These are phyloP conservation scores for Archivesica marissinica DNA, from an alignment of 1,140 invertebrate genomes.

Conservation along the genomic window DNA sequence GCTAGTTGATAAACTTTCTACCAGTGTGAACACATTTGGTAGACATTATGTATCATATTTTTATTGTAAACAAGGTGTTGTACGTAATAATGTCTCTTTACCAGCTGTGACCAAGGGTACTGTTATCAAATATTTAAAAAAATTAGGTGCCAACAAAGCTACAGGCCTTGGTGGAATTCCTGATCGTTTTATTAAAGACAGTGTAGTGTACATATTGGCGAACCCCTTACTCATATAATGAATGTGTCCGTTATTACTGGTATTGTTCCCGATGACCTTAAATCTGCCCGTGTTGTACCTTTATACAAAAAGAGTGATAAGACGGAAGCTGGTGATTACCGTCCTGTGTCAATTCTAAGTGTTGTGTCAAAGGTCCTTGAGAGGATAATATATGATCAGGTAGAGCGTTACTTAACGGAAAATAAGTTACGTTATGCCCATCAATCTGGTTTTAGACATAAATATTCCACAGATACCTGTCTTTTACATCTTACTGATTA, in stretches of 20 bases:
- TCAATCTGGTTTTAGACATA: too few relatives aligned
- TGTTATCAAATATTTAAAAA: conserved; percentile 23
- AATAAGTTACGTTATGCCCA: too few relatives aligned
- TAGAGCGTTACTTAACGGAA: too few relatives aligned
- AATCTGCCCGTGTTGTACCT: conserved; percentile 38
- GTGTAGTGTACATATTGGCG: conserved; percentile 10
- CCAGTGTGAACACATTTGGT: background rate
- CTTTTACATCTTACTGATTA: too few relatives aligned
- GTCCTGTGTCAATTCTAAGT: conserved; percentile 45
- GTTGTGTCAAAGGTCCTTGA: conserved; percentile 28
- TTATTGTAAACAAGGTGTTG: too few relatives aligned
- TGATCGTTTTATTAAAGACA: conserved; percentile 14
- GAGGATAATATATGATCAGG: too few relatives aligned
- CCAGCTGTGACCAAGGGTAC: conserved; percentile 13
- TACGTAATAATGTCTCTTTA: conserved; percentile 5
- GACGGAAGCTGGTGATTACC: conserved; percentile 45
- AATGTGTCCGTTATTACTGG: conserved; percentile 37
- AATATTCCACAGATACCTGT: too few relatives aligned
- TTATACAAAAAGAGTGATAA: conserved; percentile 56
- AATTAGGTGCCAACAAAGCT: conserved; percentile 19
- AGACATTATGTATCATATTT: background rate
- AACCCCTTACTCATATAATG: conserved; percentile 9
- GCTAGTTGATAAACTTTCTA: background rate
- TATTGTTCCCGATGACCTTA: conserved; percentile 50
- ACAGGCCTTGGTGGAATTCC: conserved; percentile 31